Evolutionary conservation across 2,113 vertebrate species (phyloP), one percentile per base, ranked within the genome.

Genomic region (Tapirus terrestris): DNA sequence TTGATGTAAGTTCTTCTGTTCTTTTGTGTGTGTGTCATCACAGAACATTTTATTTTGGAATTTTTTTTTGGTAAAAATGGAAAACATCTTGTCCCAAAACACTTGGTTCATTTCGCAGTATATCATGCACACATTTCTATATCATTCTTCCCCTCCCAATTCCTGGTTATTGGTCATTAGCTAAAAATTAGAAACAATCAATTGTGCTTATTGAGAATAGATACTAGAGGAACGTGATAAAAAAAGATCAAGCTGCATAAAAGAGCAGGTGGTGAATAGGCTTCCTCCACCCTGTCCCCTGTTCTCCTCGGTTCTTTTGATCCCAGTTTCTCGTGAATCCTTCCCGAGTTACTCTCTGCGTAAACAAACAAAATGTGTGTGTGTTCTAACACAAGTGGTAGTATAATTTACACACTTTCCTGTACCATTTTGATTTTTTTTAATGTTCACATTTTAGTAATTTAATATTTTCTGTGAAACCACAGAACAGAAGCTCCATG

Each of bases 381-480:
- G 9, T 51, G 17, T 84, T 73, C 75, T 89, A 9, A 93, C 21
- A 77, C 12, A 18, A 17, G 27, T 43, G 25, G 23, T 67, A 29
- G 18, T 93, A 33, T 60, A 43, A 86, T 60, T 96, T 92, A 76
- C 12, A n/a, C 7, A 14, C n/a, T 79, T 56, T 45, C 6, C 14
- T 80, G 48, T 56, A 94, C 53, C 21, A 51, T 67, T 65, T 65
- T 82, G 12, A 31, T 89, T 86, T 95, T 96, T 94, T 81, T 86
- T 25, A 45, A 68, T 94, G n/a, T 82, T 20, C 68, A 65, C 8
- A 48, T 58, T 76, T 75, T 80, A 89, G 63, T 89, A 70, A 81
- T 51, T n/a, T 75, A 76, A 80, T 61, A 20, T 65, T 51, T 92
- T 95, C 27, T 65, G 16, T 89, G 58, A 89, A 89, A 60, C 21